Percentiles rank a stretch among this genome's conserved stretches.
Evolutionary conservation across 2,888 invertebrate species (phyloP).

Genomic region (Toxonevra muliebris): DNA sequence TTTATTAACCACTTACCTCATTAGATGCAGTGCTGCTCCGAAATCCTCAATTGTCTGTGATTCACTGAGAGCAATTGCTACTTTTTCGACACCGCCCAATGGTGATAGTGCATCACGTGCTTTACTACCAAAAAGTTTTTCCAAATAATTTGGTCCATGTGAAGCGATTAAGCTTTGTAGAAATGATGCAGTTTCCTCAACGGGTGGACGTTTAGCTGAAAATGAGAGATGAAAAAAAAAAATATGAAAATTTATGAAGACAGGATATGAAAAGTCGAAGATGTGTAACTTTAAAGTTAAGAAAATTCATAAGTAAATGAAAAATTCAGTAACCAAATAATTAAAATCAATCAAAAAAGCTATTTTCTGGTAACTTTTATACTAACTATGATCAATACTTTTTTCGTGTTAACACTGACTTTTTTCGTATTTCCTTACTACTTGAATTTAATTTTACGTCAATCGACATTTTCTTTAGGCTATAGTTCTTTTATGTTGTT

Average conservation of each 20-base stretch:
- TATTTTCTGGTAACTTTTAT: too few species aligned
- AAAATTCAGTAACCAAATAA: neutral
- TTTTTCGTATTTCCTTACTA: too few species aligned
- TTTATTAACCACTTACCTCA: slow-evolving; percentile 64
- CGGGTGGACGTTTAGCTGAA: slow-evolving; percentile 93
- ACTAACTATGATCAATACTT: too few species aligned
- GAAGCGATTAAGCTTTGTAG: slow-evolving; percentile 92
- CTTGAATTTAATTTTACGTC: too few species aligned
- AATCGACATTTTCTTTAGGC: too few species aligned
- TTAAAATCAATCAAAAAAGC: too few species aligned
- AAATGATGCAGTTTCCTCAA: slow-evolving; percentile 95
- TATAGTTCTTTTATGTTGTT: too few species aligned
- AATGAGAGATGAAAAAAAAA: slow-evolving; percentile 49
- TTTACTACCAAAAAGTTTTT: slow-evolving; percentile 95
- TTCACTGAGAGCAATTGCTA: slow-evolving; percentile 92
- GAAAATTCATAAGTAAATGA: neutral
- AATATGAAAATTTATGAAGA: neutral
- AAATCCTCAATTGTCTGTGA: slow-evolving; percentile 96
- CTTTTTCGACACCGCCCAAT: slow-evolving; percentile 93
- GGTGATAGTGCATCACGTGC: slow-evolving; percentile 91
- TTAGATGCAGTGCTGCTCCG: slow-evolving; percentile 65
- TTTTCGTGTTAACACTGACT: too few species aligned
- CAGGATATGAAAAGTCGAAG: neutral
- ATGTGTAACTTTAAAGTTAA: neutral
- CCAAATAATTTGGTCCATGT: slow-evolving; percentile 95